Percentiles rank a stretch among this genome's conserved stretches.
These are phyloP conservation scores for Passer domesticus DNA, from an alignment of 2,113 vertebrate genomes.

Conservation along the genomic window DNA sequence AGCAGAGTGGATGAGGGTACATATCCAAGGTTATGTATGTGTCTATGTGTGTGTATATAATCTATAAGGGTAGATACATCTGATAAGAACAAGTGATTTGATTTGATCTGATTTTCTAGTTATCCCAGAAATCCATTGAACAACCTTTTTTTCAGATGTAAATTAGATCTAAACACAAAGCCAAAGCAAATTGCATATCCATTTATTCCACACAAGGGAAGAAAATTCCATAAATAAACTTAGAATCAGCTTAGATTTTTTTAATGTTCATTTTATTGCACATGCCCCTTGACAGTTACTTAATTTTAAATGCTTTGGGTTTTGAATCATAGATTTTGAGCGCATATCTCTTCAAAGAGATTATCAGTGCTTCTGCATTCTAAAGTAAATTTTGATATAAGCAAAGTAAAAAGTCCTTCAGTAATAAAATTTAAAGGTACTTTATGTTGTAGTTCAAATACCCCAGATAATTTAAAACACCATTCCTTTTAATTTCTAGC, in stretches of 20 bases:
- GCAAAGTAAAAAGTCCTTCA: neutral
- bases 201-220: neutral
- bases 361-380: neutral
- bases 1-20: neutral
- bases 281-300: neutral
- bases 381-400: neutral
- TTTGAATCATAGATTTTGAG: slow-evolving; percentile 3
- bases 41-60: neutral
- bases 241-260: neutral
- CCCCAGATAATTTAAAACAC: neutral
- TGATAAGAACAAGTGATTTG: neutral
- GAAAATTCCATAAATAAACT: slow-evolving; percentile 12
- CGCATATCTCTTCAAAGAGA: neutral
- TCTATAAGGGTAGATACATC: neutral
- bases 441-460: neutral
- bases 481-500: neutral
- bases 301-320: neutral
- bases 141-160: neutral
- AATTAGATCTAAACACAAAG: slow-evolving; percentile 9
- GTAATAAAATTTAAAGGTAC: neutral
- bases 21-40: neutral
- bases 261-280: neutral
- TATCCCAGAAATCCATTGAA: neutral
- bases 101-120: slow-evolving; percentile 1
- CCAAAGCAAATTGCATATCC: neutral